These are phyloP conservation scores for Eustalomyia histrio DNA, from an alignment of 2,888 invertebrate species.

Conservation along the genomic window DNA sequence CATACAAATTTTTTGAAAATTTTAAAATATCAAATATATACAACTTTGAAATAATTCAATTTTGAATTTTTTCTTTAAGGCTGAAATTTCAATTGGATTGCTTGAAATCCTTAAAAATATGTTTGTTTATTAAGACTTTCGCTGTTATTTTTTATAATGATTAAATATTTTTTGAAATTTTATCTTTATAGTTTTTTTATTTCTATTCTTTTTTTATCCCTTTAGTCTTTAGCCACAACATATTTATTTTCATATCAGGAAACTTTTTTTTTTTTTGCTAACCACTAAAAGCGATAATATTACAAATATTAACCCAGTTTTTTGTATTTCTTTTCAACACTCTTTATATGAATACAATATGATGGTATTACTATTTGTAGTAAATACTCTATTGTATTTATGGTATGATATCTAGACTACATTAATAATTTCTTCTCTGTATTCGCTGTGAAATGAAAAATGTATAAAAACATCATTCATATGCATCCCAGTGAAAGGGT, in stretches of 20 bases:
- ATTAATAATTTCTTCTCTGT: not conserved
- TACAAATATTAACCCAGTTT: slow-evolving; percentile 66
- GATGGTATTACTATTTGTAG: not conserved
- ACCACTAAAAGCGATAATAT: slow-evolving; percentile 64
- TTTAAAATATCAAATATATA: too few relatives aligned
- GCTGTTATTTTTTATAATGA: not conserved
- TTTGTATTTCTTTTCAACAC: slow-evolving; percentile 43
- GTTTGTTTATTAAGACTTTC: not conserved
- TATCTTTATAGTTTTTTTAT: not conserved
- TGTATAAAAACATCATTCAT: not conserved
- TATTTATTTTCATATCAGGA: slow-evolving; percentile 57
- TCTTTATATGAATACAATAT: slow-evolving; percentile 15
- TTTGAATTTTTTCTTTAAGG: too few relatives aligned
- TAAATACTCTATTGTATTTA: slow-evolving; percentile 6
- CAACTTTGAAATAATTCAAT: too few relatives aligned
- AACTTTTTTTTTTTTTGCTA: slow-evolving; percentile 47
- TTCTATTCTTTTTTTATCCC: not conserved
- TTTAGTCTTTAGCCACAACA: not conserved
- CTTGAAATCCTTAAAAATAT: too few relatives aligned
- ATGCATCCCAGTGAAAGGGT: slow-evolving; percentile 43
- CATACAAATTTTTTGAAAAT: too few relatives aligned
- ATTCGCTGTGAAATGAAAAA: not conserved
- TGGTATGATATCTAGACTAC: not conserved
- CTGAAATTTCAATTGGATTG: too few relatives aligned
- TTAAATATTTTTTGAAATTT: not conserved